Evolutionary conservation across 2,888 invertebrate species (phyloP), one percentile per base, ranked within the genome.

Genomic region (Sphinx pinastri): DNA sequence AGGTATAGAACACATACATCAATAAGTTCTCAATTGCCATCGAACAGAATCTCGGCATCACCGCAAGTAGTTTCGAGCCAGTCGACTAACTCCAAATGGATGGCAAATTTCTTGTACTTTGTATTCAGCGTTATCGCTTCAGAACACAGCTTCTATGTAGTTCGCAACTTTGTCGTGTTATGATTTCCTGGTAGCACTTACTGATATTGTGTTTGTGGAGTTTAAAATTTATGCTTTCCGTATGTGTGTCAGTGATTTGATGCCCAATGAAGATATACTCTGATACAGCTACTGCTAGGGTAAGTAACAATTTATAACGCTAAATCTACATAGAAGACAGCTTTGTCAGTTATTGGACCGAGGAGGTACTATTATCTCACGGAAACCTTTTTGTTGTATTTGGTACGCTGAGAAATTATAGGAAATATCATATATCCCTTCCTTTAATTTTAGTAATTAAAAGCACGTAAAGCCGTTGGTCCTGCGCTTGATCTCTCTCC

Each of bases 81-180:
- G 47, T 63, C 63, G 11, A 63, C 63, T 63, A 63, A 60, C 47
- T 60, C 12, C 14, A 31, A 63, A 63, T 63, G 47, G 54, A 63
- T 25, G 45, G 69, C 19, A 69, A 63, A 69, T 45, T 69, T 52
- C 54, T 60, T 54, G 54, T 63, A 63, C 69, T 63, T 63, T 69
- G 69, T 69, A 19, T 47, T 7, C 63, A 11, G 63, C 16, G 69
- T 69, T 69, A 69, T 69, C 52, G 69, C 14, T 60, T 63, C 45
- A 52, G 58, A 69, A 54, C 69, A 54, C 60, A 47, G 69, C 60
- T 69, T 69, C 54, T 54, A 13, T 52, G 14, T 31, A 38, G 45
- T 58, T 70, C 14, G 13, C 67, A 67, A 70, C 70, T 70, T 67
- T 67, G 67, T 70, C 67, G 38, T 51, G 67, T 67, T 70, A 70